A percentile compares a stretch with the other conserved stretches of the same genome.
Evolutionary conservation across 2,113 vertebrate species (phyloP).

Genomic region (Cairina moschata): DNA sequence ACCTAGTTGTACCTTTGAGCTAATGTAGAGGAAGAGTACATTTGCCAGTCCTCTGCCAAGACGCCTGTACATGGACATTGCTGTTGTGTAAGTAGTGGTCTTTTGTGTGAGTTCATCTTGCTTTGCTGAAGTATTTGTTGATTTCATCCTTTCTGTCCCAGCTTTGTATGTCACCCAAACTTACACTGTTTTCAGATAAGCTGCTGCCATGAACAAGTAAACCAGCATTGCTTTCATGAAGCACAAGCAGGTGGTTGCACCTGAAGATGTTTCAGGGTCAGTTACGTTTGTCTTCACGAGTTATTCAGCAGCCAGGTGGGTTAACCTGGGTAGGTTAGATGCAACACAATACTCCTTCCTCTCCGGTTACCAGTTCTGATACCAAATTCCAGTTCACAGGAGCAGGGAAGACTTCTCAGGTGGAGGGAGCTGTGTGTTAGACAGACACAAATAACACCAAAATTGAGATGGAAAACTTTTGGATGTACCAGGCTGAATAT

Average conservation of each 20-base stretch:
- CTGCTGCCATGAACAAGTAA: background rate
- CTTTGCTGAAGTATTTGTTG: background rate
- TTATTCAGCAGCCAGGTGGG: background rate
- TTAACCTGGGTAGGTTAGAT: background rate
- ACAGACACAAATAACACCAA: background rate
- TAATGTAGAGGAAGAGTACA: background rate
- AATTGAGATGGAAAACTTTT: constrained; percentile 92
- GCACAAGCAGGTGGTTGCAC: background rate
- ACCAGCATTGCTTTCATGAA: background rate
- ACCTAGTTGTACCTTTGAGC: background rate
- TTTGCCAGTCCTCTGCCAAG: background rate
- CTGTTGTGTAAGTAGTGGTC: background rate
- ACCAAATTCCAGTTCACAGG: constrained; percentile 53
- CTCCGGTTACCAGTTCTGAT: constrained; percentile 70
- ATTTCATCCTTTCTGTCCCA: background rate
- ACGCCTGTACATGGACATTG: background rate
- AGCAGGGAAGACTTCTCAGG: constrained; percentile 52
- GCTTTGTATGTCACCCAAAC: background rate
- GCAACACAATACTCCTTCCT: background rate
- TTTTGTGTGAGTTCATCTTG: background rate
- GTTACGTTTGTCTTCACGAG: background rate
- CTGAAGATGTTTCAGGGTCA: background rate
- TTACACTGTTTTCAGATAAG: background rate
- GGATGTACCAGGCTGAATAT: constrained; percentile 87
- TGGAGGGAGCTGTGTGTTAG: background rate